Base-by-base conservation (phyloP, 2,797 vertebrate genomes). In the Aulostomus chinensis region DNA sequence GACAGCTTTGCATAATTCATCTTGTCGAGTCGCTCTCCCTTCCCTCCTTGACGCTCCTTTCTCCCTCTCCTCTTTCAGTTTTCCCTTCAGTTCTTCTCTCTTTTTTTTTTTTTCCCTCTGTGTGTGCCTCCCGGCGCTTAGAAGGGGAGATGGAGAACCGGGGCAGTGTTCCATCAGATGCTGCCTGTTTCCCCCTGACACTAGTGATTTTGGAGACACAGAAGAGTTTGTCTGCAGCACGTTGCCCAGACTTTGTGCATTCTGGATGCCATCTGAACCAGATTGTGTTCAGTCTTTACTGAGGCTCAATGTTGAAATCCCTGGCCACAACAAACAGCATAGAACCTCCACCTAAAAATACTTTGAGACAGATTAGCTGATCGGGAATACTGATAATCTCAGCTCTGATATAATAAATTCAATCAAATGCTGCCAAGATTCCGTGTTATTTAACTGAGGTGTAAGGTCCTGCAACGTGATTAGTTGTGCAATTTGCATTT, bases 1-100 rank as follows among this genome's bases (percentile, higher is more conserved):
- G 93, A 91, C 88, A 83, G 90, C 78, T 86, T 93, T 95, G 92
- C 95, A 95, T 97, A 94, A 97, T 96, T 96, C 92, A 95, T 91
- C 82, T 69, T 68, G 76, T 85, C 43, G 70, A 85, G 80, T 81
- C 73, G 68, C 77, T 76, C 78, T 81, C 58, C 57, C 73, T 54
- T 71, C 80, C 73, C 77, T 81, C 69, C 69, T 69, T 58, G 72
- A 75, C 66, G 52, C 68, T 67, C 45, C 45, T 57, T 76, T 68
- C 62, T 74, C 71, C 46, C 58, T 67, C 74, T 81, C 62, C 64
- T 80, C 81, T 84, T 67, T 64, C 78, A 65, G 41, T 66, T 81
- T 76, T 75, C 67, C 76, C 4, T 65, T 78, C 70, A 71, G 68
- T 68, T 71, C 62, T 37, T 47, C 40, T 50, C 38, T 20, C 34